These are phyloP conservation scores for Tragopan temminckii DNA, from an alignment of 2,797 vertebrate species.

Conservation along the genomic window DNA sequence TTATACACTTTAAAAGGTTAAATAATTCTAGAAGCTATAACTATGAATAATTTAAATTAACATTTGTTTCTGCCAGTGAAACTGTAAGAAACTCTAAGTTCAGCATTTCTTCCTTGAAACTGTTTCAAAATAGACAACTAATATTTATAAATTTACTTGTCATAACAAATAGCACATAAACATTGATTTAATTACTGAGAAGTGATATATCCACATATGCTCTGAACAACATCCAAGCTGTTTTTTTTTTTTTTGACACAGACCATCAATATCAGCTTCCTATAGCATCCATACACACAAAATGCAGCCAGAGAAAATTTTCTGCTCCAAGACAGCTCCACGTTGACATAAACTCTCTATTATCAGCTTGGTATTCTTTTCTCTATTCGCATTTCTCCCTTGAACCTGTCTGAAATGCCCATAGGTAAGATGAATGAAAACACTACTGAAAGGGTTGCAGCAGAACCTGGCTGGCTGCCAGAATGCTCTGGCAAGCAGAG, in stretches of 20 bases:
- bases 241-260: neutral
- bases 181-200: slow-evolving; percentile 68
- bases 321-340: neutral
- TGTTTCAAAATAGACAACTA: slow-evolving; percentile 53
- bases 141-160: slow-evolving; percentile 64
- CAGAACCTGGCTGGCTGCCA: neutral
- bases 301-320: neutral
- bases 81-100: slow-evolving; percentile 18
- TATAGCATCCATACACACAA: neutral
- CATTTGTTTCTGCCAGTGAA: slow-evolving; percentile 60
- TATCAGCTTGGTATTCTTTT: neutral
- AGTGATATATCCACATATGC: slow-evolving; percentile 13
- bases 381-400: neutral
- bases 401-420: neutral
- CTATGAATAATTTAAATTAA: slow-evolving; percentile 70
- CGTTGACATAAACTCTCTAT: neutral
- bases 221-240: slow-evolving; percentile 12
- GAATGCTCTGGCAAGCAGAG: neutral
- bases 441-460: neutral
- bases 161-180: slow-evolving; percentile 47
- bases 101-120: slow-evolving; percentile 34
- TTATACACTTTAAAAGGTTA: slow-evolving; percentile 22
- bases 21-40: slow-evolving; percentile 33
- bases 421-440: neutral
- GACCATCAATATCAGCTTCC: neutral